phyloP scores from a whole-genome alignment of 2,113 vertebrate species.

The rat (Rattus norvegicus) region DNA sequence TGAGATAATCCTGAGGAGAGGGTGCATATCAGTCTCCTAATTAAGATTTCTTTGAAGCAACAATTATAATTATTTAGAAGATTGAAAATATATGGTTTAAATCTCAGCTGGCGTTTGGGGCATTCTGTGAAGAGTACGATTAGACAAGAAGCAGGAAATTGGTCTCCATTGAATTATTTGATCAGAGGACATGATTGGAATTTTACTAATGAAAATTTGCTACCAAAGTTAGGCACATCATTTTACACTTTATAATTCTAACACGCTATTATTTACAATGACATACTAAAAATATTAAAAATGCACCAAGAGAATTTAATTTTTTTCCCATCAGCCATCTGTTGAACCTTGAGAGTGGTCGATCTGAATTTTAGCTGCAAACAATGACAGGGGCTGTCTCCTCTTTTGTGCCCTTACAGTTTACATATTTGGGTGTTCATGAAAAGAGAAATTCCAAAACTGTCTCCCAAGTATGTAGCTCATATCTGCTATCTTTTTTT shows the following conservation, averaged over 20 bases:
- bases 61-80: neutral
- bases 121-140: neutral
- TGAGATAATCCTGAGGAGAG: slow-evolving; percentile 25
- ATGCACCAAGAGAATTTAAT: neutral
- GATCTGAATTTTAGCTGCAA: neutral
- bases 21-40: neutral
- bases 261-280: neutral
- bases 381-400: neutral
- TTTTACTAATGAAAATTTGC: neutral
- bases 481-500: neutral
- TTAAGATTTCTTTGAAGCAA: slow-evolving; percentile 38
- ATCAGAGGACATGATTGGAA: slow-evolving; percentile 4
- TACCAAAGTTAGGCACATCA: neutral
- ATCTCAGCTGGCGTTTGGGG: neutral
- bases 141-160: neutral
- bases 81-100: neutral
- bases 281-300: neutral
- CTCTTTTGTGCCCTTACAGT: neutral
- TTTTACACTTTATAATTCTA: slow-evolving; percentile 28
- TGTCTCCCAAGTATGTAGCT: neutral
- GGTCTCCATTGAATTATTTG: neutral
- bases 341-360: neutral
- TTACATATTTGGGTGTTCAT: neutral
- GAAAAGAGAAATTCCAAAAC: neutral
- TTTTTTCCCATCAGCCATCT: neutral